phyloP scores from a whole-genome alignment of 2,113 vertebrate genomes.

The Gobiocypris rarus region DNA sequence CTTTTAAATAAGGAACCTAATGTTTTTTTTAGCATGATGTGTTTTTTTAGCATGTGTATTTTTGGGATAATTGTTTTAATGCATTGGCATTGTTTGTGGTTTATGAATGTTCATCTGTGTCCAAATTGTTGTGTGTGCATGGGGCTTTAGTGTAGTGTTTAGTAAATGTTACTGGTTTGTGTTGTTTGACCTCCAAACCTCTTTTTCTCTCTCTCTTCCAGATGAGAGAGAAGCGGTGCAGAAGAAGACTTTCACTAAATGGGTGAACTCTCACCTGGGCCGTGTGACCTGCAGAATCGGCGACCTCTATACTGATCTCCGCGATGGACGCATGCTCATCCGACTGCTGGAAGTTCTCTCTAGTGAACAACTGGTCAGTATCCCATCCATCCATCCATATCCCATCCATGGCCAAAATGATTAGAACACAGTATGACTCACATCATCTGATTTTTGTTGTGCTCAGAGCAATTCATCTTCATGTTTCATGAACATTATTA shows the following conservation, averaged over 20 bases:
- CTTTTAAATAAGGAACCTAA: background rate
- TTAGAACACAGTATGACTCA: too few relatives aligned
- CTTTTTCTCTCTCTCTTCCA: constrained; percentile 55
- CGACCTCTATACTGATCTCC: constrained; percentile 90
- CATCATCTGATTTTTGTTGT: too few relatives aligned
- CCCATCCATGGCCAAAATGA: too few relatives aligned
- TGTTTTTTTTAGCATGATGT: background rate
- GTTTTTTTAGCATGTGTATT: too few relatives aligned
- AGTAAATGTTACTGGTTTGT: background rate
- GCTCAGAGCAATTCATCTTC: too few relatives aligned
- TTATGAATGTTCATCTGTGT: background rate
- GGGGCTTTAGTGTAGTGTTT: background rate
- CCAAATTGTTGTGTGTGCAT: background rate
- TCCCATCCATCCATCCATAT: background rate
- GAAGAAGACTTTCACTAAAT: constrained; percentile 96
- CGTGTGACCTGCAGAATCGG: constrained; percentile 88
- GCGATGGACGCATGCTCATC: constrained; percentile 91
- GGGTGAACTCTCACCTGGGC: constrained; percentile 94
- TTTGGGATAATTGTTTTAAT: background rate
- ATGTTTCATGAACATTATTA: too few relatives aligned
- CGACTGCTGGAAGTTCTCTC: constrained; percentile 91
- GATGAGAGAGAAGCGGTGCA: constrained; percentile 94
- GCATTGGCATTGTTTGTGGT: background rate
- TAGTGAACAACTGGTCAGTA: constrained; percentile 89
- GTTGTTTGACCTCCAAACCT: background rate